phyloP scores from a whole-genome alignment of 2,888 invertebrate genomes.

The Marronus borbonicus region DNA sequence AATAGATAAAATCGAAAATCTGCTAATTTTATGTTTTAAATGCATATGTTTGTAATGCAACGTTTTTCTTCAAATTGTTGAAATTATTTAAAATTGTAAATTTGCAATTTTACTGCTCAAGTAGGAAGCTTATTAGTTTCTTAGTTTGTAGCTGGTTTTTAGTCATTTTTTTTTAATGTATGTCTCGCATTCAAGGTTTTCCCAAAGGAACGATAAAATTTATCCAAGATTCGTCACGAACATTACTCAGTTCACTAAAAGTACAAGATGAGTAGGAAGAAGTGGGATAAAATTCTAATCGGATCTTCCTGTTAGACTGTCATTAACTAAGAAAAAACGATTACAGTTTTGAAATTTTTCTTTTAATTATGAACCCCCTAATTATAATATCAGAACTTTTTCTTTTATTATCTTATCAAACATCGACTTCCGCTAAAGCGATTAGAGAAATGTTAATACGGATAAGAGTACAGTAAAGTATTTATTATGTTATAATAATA shows the following conservation, averaged over 20 bases:
- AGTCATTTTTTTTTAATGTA: too few species aligned
- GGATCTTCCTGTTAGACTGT: background rate
- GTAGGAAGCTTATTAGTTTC: too few species aligned
- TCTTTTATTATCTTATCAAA: conserved; percentile 20
- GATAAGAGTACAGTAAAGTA: conserved; percentile 2
- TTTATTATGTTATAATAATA: background rate
- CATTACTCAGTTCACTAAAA: conserved; percentile 22
- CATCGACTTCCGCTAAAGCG: background rate
- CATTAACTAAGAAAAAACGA: background rate
- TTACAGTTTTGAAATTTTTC: background rate
- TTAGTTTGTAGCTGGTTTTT: too few species aligned
- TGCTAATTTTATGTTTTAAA: too few species aligned
- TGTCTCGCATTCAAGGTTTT: background rate
- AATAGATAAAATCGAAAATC: too few species aligned
- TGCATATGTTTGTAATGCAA: too few species aligned
- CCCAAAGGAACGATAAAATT: background rate
- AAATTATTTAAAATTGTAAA: too few species aligned
- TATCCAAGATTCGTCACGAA: conserved; percentile 6
- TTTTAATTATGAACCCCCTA: background rate
- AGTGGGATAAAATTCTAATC: conserved; percentile 21
- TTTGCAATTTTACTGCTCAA: too few species aligned
- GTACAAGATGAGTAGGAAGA: conserved; percentile 16
- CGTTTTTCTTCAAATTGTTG: too few species aligned
- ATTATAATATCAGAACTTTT: background rate
- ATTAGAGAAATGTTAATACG: background rate